A percentile compares a stretch with the other conserved stretches of the same genome.
Evolutionary conservation across 2,113 vertebrate species (phyloP).

Genomic region (Barbus barbus): DNA sequence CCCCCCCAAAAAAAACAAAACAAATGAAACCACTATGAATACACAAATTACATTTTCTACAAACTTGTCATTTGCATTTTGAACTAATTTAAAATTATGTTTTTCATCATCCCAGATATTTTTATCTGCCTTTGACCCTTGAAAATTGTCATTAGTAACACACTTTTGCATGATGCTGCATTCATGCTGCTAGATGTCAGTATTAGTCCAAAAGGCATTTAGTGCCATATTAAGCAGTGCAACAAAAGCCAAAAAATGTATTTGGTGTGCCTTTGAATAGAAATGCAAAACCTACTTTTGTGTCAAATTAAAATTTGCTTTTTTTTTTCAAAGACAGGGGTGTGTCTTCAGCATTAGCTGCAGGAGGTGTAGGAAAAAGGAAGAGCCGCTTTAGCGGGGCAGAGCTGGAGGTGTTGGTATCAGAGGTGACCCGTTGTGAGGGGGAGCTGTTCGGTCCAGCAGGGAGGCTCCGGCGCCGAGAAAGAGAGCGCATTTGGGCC

Average conservation of each 20-base stretch:
- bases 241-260: not conserved
- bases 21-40: not conserved
- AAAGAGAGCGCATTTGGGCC: constrained; percentile 88
- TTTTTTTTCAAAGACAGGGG: constrained; percentile 70
- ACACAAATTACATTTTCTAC: not conserved
- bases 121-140: not conserved
- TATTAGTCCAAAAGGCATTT: not conserved
- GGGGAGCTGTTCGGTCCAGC: constrained; percentile 87
- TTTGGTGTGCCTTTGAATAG: not conserved
- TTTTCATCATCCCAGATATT: not conserved
- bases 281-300: not conserved
- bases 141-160: not conserved
- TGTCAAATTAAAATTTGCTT: constrained; percentile 2
- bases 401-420: constrained; percentile 88
- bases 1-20: no score
- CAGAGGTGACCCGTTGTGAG: constrained; percentile 86
- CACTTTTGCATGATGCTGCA: not conserved
- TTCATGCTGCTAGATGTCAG: not conserved
- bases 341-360: constrained; percentile 73
- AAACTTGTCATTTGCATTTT: not conserved
- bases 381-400: constrained; percentile 91
- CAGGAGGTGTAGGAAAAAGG: constrained; percentile 75
- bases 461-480: constrained; percentile 83
- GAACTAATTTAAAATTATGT: no score
- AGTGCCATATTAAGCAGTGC: not conserved